Conservation (phyloP, 2,113 vertebrate species). For the Fulmarus glacialis region DNA sequence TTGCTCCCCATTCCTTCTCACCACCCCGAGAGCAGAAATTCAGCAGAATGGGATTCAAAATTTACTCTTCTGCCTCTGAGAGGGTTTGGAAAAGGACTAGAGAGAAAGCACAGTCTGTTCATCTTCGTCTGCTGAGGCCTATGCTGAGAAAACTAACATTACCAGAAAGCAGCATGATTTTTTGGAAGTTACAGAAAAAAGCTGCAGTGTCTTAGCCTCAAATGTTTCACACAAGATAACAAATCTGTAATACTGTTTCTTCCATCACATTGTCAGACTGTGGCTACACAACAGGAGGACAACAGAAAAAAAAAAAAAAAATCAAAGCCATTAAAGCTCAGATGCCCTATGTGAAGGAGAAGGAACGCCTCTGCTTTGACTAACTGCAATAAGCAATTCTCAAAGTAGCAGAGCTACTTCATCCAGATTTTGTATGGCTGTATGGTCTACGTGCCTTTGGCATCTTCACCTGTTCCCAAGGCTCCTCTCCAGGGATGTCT, state of each 20-base stretch:
- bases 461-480: background rate
- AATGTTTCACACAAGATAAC: background rate
- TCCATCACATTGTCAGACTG: background rate
- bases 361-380: background rate
- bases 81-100: background rate
- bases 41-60: background rate
- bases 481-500: background rate
- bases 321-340: background rate
- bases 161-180: background rate
- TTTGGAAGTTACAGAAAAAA: background rate
- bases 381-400: background rate
- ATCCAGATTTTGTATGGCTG: background rate
- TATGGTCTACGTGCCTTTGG: background rate
- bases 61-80: background rate
- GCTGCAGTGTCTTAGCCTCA: background rate
- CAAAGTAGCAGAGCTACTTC: background rate
- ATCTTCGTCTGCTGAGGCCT: background rate
- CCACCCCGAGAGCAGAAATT: background rate
- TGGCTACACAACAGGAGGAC: background rate
- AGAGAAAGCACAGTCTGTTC: background rate
- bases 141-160: background rate
- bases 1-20: background rate
- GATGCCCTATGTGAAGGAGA: background rate
- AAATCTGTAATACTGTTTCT: background rate
- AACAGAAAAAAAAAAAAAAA: background rate